phyloP scores from a whole-genome alignment of 2,888 invertebrate genomes.

The Ornithoptera priamus region DNA sequence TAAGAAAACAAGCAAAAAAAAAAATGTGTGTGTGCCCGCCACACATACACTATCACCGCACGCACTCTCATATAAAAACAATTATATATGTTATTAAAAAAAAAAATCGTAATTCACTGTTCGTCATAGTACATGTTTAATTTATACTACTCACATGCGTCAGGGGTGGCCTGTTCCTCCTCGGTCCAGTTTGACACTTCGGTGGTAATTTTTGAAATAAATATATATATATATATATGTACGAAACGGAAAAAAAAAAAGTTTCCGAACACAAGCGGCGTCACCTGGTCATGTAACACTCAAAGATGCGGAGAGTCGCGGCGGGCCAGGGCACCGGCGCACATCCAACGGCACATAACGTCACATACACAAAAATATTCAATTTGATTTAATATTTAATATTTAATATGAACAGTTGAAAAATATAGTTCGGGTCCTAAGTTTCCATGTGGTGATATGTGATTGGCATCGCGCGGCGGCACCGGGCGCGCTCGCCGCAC shows the following conservation, averaged over 20 bases:
- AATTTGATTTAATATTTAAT: slow-evolving; percentile 37
- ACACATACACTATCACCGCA: slow-evolving; percentile 55
- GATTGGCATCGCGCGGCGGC: slow-evolving; percentile 53
- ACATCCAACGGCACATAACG: slow-evolving; percentile 68
- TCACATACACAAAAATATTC: slow-evolving; percentile 67
- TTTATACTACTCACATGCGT: slow-evolving; percentile 70
- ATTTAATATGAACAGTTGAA: slow-evolving; percentile 35
- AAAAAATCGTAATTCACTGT: slow-evolving; percentile 34
- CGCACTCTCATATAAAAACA: slow-evolving; percentile 51
- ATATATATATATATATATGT: slow-evolving; percentile 20
- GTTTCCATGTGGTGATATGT: slow-evolving; percentile 78
- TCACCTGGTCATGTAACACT: slow-evolving; percentile 68
- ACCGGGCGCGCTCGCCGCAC: too few species aligned
- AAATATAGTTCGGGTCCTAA: slow-evolving; percentile 74
- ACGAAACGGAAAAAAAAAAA: slow-evolving; percentile 60
- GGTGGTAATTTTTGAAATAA: slow-evolving; percentile 70
- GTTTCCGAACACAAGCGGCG: slow-evolving; percentile 57
- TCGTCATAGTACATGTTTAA: not conserved
- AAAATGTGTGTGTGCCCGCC: slow-evolving; percentile 73
- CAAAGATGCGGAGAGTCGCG: slow-evolving; percentile 63
- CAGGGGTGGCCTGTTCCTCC: slow-evolving; percentile 76
- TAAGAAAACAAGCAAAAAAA: slow-evolving; percentile 62
- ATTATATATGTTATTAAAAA: slow-evolving; percentile 42
- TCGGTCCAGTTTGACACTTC: slow-evolving; percentile 79
- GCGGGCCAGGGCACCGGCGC: slow-evolving; percentile 64